Base-by-base conservation (phyloP, 2,113 vertebrate genomes). In the Stigmatopora argus region DNA sequence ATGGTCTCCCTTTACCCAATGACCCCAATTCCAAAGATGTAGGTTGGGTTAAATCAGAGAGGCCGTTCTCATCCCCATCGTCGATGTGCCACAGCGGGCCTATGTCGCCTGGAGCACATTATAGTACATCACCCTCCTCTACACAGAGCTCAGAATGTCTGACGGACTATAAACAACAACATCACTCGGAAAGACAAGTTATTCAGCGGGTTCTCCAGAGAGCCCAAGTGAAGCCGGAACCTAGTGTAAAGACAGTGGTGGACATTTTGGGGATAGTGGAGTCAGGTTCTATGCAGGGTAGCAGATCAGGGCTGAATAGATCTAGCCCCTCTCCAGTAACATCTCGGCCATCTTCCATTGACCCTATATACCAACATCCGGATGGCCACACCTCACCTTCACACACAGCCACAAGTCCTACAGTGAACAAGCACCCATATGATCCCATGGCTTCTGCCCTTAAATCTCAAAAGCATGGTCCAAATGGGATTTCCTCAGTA, bases 131-230 rank as follows among this genome's bases (percentile, higher is more conserved):
- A 7, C 73, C 85, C 55, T 72, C 75, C 74, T 73, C 82, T 34
- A 58, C 65, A 41, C 64, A 66, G 8, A 92, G 90, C 44, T 90
- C 89, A 59, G 93, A 95, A 0, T 91, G 87, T 64, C 88, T 92
- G 79, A 91, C 93, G 89, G 94, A 96, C 89, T 92, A 92, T 87
- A 94, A 94, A 85, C 90, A 89, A 68, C 92, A 91, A 69, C 92
- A 91, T 61, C 92, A 91, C 79, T 89, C 91, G 52, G 87, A 89
- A 77, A 90, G 94, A 83, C 93, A 97, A 75, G 94, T 97, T 82
- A 96, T 96, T 85, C 96, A 96, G 80, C 93, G 94, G 89, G 93
- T 94, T 83, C 85, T 95, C 62, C 92, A 81, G n/a, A 81, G 93
- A 1, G 71, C 90, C 88, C 92, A 92, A 72, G 91, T 93, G 51